phyloP scores from a whole-genome alignment of 2,888 invertebrate species.

The Cartodere bifasciata region DNA sequence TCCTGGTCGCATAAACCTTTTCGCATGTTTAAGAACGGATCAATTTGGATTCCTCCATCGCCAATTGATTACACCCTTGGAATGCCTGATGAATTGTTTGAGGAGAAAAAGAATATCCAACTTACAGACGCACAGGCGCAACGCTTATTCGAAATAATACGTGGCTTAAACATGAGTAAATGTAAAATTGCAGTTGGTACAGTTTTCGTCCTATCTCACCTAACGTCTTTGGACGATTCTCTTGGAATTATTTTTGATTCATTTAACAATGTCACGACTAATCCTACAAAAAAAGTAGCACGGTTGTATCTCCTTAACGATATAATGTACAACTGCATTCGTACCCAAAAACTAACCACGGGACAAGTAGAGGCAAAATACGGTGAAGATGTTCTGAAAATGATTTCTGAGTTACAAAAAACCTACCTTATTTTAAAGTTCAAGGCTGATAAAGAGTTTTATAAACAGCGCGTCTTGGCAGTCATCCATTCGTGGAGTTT shows the following conservation, averaged over 20 bases:
- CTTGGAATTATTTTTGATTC: conserved; percentile 81
- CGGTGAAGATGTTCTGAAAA: conserved; percentile 58
- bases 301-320: conserved; percentile 90
- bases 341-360: conserved; percentile 40
- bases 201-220: conserved; percentile 96
- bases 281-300: conserved; percentile 75
- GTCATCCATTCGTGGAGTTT: conserved; percentile 93
- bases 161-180: conserved; percentile 64
- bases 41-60: conserved; percentile 90
- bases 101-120: conserved; percentile 46
- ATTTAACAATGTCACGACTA: conserved; percentile 51
- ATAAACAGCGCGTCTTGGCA: conserved; percentile 72
- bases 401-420: conserved; percentile 61
- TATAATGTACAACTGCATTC: conserved; percentile 81
- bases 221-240: conserved; percentile 86
- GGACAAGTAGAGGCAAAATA: conserved; percentile 71
- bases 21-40: conserved; percentile 90
- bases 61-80: conserved; percentile 85
- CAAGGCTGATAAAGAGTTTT: conserved; percentile 77
- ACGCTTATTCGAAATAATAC: conserved; percentile 75
- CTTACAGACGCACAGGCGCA: conserved; percentile 71
- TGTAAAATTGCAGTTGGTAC: conserved; percentile 78
- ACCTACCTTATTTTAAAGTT: conserved; percentile 57
- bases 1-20: conserved; percentile 83
- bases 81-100: conserved; percentile 85